These are phyloP conservation scores for Oikopleura dioica DNA, from an alignment of 23 tunicate genomes.

Conservation along the genomic window DNA sequence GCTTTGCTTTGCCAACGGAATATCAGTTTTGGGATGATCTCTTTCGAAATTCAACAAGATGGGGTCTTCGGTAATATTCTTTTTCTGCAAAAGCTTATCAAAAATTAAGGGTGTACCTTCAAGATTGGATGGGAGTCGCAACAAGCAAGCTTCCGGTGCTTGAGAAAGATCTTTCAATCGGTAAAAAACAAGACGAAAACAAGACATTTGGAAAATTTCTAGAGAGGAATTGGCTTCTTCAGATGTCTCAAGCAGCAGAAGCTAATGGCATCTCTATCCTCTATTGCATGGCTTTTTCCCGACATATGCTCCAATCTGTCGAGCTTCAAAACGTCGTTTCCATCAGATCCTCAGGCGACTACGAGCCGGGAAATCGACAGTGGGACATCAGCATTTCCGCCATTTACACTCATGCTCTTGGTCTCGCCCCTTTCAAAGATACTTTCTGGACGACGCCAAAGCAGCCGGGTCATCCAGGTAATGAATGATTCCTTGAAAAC, in stretches of 20 bases:
- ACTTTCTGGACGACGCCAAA: conserved; percentile 49
- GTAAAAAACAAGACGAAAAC: no score
- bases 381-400: conserved; percentile 66
- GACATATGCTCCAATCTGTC: conserved; percentile 77
- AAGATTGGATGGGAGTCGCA: conserved; percentile 55
- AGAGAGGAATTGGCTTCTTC: conserved; percentile 43
- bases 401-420: conserved; percentile 55
- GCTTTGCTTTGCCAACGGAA: neutral
- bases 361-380: conserved; percentile 68
- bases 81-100: no score
- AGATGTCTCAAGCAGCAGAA: conserved; percentile 49
- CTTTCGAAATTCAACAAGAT: conserved; percentile 25
- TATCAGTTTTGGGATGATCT: conserved; percentile 56
- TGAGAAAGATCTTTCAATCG: conserved; percentile 17
- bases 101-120: conserved; percentile 49
- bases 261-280: conserved; percentile 37
- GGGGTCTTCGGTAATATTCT: no score
- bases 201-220: no score
- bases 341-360: conserved; percentile 20
- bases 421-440: conserved; percentile 77
- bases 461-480: conserved; percentile 21
- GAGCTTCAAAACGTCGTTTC: conserved; percentile 19
- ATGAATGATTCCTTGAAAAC: neutral
- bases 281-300: conserved; percentile 51
- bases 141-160: conserved; percentile 10